phyloP scores from a whole-genome alignment of 2,113 vertebrate genomes.

The Crotalus helleri region DNA sequence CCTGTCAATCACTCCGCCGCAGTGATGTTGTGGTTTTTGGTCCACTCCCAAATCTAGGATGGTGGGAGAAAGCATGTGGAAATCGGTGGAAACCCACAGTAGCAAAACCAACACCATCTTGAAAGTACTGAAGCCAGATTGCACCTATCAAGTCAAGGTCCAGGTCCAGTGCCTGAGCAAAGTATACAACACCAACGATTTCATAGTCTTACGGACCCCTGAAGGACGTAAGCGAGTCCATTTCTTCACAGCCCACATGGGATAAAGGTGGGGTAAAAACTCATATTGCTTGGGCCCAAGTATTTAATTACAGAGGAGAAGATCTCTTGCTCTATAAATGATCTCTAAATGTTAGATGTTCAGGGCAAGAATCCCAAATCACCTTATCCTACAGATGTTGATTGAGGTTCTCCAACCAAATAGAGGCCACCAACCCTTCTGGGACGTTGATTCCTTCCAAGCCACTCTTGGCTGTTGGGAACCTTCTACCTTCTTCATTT shows the following conservation, averaged over 20 bases:
- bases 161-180: conserved; percentile 90
- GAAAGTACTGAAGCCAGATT: conserved; percentile 87
- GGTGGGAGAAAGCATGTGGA: conserved; percentile 86
- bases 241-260: background rate
- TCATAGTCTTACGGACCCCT: conserved; percentile 84
- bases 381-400: background rate
- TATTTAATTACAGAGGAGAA: background rate
- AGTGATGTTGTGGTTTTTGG: background rate
- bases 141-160: conserved; percentile 92
- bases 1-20: rapidly evolving
- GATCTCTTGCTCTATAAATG: background rate
- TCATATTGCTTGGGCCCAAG: background rate
- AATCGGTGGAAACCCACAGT: conserved; percentile 87
- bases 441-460: background rate
- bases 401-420: background rate
- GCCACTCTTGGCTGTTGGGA: background rate
- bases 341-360: background rate
- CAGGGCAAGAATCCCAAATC: background rate
- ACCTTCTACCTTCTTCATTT: background rate
- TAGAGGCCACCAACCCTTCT: background rate
- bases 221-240: conserved; percentile 86
- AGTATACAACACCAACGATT: conserved; percentile 86
- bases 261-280: background rate
- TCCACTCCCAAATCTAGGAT: conserved; percentile 62
- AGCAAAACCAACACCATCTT: conserved; percentile 85